Conservation (phyloP, 1,140 invertebrate genomes). For the Camponotus pennsylvanicus region DNA sequence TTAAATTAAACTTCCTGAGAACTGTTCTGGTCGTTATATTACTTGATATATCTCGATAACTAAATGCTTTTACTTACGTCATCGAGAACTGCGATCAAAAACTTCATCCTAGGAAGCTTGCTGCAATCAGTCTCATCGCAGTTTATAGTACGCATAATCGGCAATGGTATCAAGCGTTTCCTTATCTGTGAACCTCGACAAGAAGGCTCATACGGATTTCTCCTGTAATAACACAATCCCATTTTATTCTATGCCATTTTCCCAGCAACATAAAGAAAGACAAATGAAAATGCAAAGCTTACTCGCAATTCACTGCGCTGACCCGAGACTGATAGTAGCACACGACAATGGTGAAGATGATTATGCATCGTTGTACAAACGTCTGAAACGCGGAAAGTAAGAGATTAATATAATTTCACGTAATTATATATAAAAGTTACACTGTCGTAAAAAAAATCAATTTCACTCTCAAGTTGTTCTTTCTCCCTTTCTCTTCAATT, state of each 20-base stretch:
- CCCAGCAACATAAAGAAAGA: conserved; percentile 14
- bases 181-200: conserved; percentile 77
- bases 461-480: not conserved
- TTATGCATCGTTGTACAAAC: conserved; percentile 74
- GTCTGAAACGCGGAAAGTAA: conserved; percentile 68
- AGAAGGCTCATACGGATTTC: conserved; percentile 70
- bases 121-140: conserved; percentile 46
- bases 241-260: not conserved
- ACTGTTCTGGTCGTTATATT: not conserved
- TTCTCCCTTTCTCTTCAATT: too few relatives aligned
- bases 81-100: conserved; percentile 67
- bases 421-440: not conserved
- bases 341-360: conserved; percentile 75
- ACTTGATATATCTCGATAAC: not conserved
- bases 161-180: conserved; percentile 64
- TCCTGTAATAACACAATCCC: conserved; percentile 62
- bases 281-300: conserved; percentile 57
- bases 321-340: conserved; percentile 72
- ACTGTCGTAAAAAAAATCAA: not conserved
- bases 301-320: conserved; percentile 77
- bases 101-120: conserved; percentile 64
- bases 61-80: conserved; percentile 66
- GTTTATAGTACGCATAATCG: not conserved
- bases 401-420: not conserved
- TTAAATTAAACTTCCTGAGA: not conserved